phyloP scores from a whole-genome alignment of 37 sponge, comb jelly and placozoan genomes.

The Aphrocallistes beatrix region DNA sequence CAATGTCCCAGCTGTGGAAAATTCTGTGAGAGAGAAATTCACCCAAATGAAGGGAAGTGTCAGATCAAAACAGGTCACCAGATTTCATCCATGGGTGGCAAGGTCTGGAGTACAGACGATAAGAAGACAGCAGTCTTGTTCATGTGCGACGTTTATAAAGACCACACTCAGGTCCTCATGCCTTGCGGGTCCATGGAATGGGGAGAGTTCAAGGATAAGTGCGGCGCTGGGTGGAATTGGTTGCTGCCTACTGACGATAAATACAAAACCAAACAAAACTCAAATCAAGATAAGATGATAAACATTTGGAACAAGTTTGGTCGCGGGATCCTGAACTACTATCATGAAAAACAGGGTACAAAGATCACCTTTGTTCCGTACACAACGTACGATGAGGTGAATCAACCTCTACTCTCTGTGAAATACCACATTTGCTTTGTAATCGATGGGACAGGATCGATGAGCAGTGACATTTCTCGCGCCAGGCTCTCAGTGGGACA shows the following conservation, averaged over 20 bases:
- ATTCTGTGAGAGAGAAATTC: background rate
- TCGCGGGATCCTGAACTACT: background rate
- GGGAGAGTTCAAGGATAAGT: background rate
- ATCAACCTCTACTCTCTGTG: background rate
- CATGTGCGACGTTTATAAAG: background rate
- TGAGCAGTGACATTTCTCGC: background rate
- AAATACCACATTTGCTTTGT: background rate
- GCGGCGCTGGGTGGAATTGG: background rate
- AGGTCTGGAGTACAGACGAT: background rate
- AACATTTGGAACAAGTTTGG: background rate
- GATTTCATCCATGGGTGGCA: background rate
- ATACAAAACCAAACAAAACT: background rate
- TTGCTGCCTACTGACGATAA: background rate
- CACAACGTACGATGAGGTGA: background rate
- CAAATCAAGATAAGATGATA: background rate
- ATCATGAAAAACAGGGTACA: background rate
- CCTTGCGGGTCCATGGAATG: background rate
- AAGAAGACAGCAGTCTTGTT: background rate
- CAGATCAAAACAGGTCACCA: constrained; percentile 7
- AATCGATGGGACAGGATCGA: background rate
- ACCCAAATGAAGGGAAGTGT: background rate
- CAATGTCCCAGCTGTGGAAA: constrained; percentile 9
- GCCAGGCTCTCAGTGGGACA: background rate
- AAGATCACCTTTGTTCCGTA: background rate
- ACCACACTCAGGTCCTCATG: background rate